Evolutionary conservation across 1,140 invertebrate genomes (phyloP), one percentile per base, ranked within the genome.

Genomic region (Scaptodrosophila lebanonensis): DNA sequence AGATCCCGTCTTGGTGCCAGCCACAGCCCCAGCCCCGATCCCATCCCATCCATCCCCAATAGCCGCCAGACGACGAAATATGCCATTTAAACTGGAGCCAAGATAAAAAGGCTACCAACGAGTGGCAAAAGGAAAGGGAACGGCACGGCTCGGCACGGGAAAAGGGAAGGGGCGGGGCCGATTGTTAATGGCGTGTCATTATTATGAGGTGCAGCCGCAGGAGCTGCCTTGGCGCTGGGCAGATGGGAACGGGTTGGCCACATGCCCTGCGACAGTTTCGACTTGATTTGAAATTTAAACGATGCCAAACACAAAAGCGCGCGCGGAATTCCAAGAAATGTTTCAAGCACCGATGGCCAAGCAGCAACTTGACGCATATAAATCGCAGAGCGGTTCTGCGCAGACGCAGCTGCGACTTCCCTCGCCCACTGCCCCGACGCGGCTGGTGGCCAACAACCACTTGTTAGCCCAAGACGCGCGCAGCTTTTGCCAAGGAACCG

Each of bases 151-250:
- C 38, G 36, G 35, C 49, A 43, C 49, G 47, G 29, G 13, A 13
- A 27, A 40, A 47, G 29, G 33, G 17, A 47, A 64, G 42, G 35
- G 66, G 70, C 30, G 42, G 20, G 32, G 15, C 44, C 44, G 67
- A 65, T 73, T 65, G 75, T 79, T 79, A 79, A 79, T 79, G 73
- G 73, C 60, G 73, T 79, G 73, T 79, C 73, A 79, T 79, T 82
- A 82, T 79, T 79, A 79, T 79, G 73, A 73, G 73, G 61, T 59
- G 68, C 32, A 40, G 39, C 2, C 22, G 7, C 36, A 56, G 44
- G 44, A 45, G 44, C 49, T 61, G 50, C 27, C 59, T 61, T 5
- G 22, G 8, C n/a, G 17, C 18, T 27, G 43, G 44, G 43, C 5
- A 20, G 33, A 40, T 27, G 20, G 40, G 59, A 65, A 64, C 64